A percentile compares a stretch with the other conserved stretches of the same genome.
phyloP scores from a whole-genome alignment of 35 echinoderm and acorn worm genomes.

The Holothuria glaberrima region DNA sequence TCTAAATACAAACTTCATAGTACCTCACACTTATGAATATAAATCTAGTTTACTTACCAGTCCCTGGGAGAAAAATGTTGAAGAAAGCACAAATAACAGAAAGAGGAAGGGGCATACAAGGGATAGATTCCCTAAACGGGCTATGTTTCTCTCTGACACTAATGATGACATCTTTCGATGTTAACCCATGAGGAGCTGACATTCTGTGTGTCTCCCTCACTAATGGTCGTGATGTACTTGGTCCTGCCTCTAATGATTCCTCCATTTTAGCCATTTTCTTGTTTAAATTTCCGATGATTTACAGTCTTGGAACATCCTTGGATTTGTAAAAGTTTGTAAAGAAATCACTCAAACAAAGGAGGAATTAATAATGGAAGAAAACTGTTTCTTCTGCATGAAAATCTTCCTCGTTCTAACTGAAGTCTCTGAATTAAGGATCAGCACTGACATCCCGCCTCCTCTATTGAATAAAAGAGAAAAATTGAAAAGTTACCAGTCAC shows the following conservation, averaged over 20 bases:
- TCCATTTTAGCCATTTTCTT: background rate
- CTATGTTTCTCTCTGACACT: conserved; percentile 88
- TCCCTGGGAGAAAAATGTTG: conserved; percentile 78
- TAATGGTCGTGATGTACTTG: conserved; percentile 23
- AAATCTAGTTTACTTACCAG: conserved; percentile 64
- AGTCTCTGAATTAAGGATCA: background rate
- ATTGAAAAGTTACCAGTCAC: background rate
- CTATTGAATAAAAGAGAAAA: background rate
- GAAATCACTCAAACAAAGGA: background rate
- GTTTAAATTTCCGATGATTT: too few species aligned
- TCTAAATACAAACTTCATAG: too few species aligned
- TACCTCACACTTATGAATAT: background rate
- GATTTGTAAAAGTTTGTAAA: too few species aligned
- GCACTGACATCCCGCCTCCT: too few species aligned
- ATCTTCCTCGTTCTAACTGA: background rate
- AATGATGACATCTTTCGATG: conserved; percentile 87
- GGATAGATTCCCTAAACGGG: conserved; percentile 81
- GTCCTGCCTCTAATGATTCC: conserved; percentile 36
- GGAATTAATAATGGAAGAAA: background rate
- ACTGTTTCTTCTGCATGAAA: too few species aligned
- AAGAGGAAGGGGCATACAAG: conserved; percentile 89
- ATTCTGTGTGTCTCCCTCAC: conserved; percentile 10
- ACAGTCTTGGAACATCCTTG: too few species aligned
- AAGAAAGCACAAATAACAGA: conserved; percentile 79
- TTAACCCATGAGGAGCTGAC: background rate